Percentiles rank a stretch among this genome's conserved stretches.
Conservation (phyloP, 2,797 vertebrate species). For the Hydrophis major region DNA sequence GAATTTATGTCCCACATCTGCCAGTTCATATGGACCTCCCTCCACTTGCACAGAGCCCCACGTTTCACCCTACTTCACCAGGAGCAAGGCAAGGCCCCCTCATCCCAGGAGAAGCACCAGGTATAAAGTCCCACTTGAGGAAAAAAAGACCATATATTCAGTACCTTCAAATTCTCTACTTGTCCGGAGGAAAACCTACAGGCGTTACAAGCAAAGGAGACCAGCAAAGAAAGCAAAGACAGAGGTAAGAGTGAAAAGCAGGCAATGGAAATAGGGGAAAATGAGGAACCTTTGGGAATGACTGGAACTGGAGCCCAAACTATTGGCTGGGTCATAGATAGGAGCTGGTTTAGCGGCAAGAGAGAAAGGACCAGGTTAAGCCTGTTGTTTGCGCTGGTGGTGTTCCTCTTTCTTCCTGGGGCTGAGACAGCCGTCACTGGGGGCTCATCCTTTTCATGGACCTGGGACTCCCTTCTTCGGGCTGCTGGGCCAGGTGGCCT, state of each 20-base stretch:
- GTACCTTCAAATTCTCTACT: slow-evolving; percentile 50
- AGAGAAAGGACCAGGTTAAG: not conserved
- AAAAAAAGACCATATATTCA: not conserved
- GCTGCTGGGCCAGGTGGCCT: not conserved
- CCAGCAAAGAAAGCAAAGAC: not conserved
- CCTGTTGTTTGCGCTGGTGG: not conserved
- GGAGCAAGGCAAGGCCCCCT: not conserved
- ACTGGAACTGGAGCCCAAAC: not conserved
- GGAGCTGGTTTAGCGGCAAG: not conserved
- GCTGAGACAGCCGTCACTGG: not conserved
- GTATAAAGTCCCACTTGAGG: no score
- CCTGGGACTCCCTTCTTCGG: not conserved
- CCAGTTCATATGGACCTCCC: accelerated
- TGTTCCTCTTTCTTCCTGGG: not conserved
- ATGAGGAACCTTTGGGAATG: not conserved
- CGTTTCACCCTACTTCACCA: slow-evolving; percentile 3
- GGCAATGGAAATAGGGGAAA: not conserved
- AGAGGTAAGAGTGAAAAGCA: not conserved
- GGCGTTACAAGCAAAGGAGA: slow-evolving; percentile 70
- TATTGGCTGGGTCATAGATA: not conserved
- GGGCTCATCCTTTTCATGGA: not conserved
- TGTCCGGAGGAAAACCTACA: slow-evolving; percentile 72
- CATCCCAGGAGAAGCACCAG: not conserved
- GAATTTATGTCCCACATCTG: accelerated
- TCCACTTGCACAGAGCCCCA: accelerated